Evolutionary conservation across 2,797 vertebrate species (phyloP).

Genomic region (Xenopus petersii): DNA sequence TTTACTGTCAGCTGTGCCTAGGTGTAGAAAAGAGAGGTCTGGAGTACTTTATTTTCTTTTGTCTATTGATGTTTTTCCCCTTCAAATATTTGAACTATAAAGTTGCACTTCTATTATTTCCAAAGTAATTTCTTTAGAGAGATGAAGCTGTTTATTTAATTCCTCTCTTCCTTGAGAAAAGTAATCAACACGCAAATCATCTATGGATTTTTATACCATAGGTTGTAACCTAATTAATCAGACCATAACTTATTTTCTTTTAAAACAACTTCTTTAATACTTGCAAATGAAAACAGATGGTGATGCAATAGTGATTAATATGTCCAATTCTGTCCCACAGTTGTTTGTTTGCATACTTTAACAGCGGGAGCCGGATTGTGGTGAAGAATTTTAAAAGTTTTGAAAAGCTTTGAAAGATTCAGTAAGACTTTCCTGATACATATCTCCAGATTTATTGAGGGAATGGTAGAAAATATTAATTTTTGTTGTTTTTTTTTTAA

Average conservation of each 20-base stretch:
- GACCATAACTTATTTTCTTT: slow-evolving; percentile 8
- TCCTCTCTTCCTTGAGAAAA: neutral
- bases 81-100: neutral
- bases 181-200: slow-evolving; percentile 11
- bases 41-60: neutral
- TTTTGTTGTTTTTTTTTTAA: too few relatives aligned
- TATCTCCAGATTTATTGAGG: too few relatives aligned
- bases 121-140: slow-evolving; percentile 4
- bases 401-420: neutral
- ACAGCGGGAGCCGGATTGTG: neutral
- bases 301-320: neutral
- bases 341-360: slow-evolving; percentile 9
- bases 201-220: slow-evolving; percentile 3
- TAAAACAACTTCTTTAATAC: neutral
- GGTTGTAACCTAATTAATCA: slow-evolving; percentile 10
- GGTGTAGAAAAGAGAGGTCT: too few relatives aligned
- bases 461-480: too few relatives aligned
- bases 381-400: neutral
- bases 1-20: too few relatives aligned
- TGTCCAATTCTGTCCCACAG: neutral
- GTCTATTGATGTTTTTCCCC: neutral
- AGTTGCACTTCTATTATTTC: neutral
- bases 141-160: slow-evolving; percentile 31
- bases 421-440: too few relatives aligned
- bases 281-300: slow-evolving; percentile 2